Conservation (phyloP, 2,888 invertebrate genomes). For the Plagodis pulveraria region DNA sequence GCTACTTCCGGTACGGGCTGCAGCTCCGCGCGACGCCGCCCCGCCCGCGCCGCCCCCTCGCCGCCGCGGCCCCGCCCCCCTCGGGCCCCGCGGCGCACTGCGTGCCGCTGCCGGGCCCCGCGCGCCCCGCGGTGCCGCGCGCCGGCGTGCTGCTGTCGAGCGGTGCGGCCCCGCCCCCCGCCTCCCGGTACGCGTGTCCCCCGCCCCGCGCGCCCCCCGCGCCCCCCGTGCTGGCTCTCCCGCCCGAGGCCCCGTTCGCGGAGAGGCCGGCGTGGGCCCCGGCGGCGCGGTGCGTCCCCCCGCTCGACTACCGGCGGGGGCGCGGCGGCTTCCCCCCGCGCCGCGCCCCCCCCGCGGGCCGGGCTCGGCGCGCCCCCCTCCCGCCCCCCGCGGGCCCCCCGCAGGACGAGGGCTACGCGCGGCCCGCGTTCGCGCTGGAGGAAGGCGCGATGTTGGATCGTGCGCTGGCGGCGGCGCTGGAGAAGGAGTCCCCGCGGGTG, state of each 20-base stretch:
- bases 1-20: slow-evolving; percentile 76
- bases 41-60: slow-evolving; percentile 38
- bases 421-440: slow-evolving; percentile 38
- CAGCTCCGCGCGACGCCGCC: slow-evolving; percentile 56
- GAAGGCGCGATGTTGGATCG: slow-evolving; percentile 31
- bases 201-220: slow-evolving; percentile 41
- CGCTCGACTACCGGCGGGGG: slow-evolving; percentile 42
- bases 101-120: slow-evolving; percentile 52
- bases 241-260: slow-evolving; percentile 28
- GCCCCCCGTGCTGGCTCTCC: slow-evolving; percentile 22
- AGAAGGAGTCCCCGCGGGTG: slow-evolving; percentile 38
- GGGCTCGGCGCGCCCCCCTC: slow-evolving; percentile 36
- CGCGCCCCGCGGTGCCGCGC: slow-evolving; percentile 34
- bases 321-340: slow-evolving; percentile 38
- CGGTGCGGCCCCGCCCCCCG: slow-evolving; percentile 26
- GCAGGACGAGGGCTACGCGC: slow-evolving; percentile 11
- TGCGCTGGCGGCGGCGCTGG: slow-evolving; percentile 27
- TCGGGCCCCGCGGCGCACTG: slow-evolving; percentile 32
- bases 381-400: slow-evolving; percentile 41
- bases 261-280: slow-evolving; percentile 34
- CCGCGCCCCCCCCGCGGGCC: slow-evolving; percentile 32
- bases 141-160: slow-evolving; percentile 30
- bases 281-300: slow-evolving; percentile 30
- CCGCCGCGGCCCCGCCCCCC: slow-evolving; percentile 39
- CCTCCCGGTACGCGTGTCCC: slow-evolving; percentile 31